Conservation (phyloP, 2,888 invertebrate species). For the Lordiphosa fenestrarum region DNA sequence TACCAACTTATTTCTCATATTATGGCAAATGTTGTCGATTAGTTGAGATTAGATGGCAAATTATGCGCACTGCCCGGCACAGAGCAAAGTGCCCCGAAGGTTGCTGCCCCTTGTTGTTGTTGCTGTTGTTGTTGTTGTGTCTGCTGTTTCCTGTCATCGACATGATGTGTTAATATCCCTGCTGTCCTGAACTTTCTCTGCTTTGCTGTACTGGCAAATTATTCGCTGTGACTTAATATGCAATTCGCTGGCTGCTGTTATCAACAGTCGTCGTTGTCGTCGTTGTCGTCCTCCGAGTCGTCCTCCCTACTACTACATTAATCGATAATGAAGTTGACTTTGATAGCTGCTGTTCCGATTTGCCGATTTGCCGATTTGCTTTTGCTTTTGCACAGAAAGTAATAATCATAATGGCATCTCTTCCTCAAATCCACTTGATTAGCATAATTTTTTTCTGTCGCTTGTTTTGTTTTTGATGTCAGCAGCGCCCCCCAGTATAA, state of each 20-base stretch:
- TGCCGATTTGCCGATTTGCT: slow-evolving; percentile 2
- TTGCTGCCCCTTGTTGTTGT: slow-evolving; percentile 10
- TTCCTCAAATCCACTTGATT: slow-evolving; percentile 41
- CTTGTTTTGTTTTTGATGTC: slow-evolving; percentile 43
- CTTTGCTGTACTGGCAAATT: slow-evolving; percentile 58
- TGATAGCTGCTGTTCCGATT: slow-evolving; percentile 25
- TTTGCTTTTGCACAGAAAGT: slow-evolving; percentile 20
- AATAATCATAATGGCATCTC: slow-evolving; percentile 59
- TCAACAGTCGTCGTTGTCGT: slow-evolving; percentile 32
- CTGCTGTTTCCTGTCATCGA: slow-evolving; percentile 53
- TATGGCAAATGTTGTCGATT: slow-evolving; percentile 73
- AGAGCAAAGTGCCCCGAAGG: slow-evolving; percentile 19
- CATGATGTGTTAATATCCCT: slow-evolving; percentile 70
- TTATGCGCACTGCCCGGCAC: slow-evolving; percentile 50
- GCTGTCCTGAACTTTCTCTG: slow-evolving; percentile 7
- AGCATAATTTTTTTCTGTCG: slow-evolving; percentile 50
- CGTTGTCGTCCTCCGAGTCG: slow-evolving; percentile 8
- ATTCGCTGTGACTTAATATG: slow-evolving; percentile 66
- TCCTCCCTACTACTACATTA: slow-evolving; percentile 21
- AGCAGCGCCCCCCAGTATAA: not conserved
- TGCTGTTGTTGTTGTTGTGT: slow-evolving; percentile 17
- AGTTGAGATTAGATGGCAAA: slow-evolving; percentile 71
- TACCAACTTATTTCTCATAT: slow-evolving; percentile 71
- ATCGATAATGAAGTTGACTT: slow-evolving; percentile 65
- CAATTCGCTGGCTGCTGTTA: slow-evolving; percentile 44